phyloP scores from a whole-genome alignment of 2,888 invertebrate species.

The Drosophila neonasuta region DNA sequence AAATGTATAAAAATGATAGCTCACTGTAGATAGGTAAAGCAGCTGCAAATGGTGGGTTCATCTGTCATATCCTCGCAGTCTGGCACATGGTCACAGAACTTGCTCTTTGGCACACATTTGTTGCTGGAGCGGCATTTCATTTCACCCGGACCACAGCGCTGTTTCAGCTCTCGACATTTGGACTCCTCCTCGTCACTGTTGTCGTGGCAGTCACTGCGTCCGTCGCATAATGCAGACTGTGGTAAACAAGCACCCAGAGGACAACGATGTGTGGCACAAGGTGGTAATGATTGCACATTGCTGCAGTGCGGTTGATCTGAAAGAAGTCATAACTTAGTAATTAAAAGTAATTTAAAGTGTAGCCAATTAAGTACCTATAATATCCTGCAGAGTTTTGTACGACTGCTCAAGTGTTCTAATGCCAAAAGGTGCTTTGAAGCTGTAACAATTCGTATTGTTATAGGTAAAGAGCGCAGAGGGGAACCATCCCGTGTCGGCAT shows the following conservation, averaged over 20 bases:
- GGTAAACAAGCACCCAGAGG: slow-evolving; percentile 87
- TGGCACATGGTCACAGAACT: slow-evolving; percentile 86
- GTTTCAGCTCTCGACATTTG: slow-evolving; percentile 69
- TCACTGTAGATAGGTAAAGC: slow-evolving; percentile 86
- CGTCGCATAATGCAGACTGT: slow-evolving; percentile 86
- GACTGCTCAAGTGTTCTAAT: slow-evolving; percentile 69
- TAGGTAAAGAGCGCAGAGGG: slow-evolving; percentile 87
- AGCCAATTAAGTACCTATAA: slow-evolving; percentile 68
- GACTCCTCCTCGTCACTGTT: slow-evolving; percentile 85
- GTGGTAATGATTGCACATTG: slow-evolving; percentile 52
- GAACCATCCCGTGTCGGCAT: slow-evolving; percentile 86
- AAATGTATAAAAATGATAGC: neutral
- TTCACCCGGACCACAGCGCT: slow-evolving; percentile 85
- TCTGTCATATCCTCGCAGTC: slow-evolving; percentile 90
- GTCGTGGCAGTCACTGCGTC: slow-evolving; percentile 87
- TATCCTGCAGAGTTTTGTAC: slow-evolving; percentile 71
- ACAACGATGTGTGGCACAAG: slow-evolving; percentile 86
- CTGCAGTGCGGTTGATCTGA: slow-evolving; percentile 76
- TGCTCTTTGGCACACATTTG: slow-evolving; percentile 86
- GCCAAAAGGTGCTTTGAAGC: slow-evolving; percentile 71
- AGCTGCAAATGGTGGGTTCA: slow-evolving; percentile 86
- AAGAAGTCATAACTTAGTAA: neutral
- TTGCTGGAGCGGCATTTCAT: slow-evolving; percentile 86
- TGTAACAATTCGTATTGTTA: slow-evolving; percentile 82
- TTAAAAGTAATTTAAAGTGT: neutral